Base-by-base conservation (phyloP, 1,140 invertebrate genomes). In the Globodera rostochiensis region DNA sequence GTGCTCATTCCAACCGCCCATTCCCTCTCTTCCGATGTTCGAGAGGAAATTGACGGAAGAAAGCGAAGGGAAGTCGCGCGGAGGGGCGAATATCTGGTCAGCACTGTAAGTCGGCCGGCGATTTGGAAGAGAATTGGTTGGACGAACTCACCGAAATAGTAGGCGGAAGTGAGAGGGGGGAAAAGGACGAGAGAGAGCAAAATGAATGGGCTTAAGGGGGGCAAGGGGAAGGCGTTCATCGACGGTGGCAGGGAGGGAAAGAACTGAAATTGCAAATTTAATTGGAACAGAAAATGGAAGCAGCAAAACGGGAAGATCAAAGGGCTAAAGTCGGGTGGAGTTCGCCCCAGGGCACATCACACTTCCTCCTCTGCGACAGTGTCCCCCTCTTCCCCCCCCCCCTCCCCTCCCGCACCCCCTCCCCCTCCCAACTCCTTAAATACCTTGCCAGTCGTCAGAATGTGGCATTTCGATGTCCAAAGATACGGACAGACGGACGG, bases 81-180 rank as follows among this genome's bases (percentile, higher is more conserved):
- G 69, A 71, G 69, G 36, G 77, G 66, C 50, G 77, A 78, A 46
- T 78, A 78, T 45, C 64, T 70, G 4, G 77, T 70, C 19, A 78
- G 49, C 19, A 78, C 77, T 64, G 46, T 69, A 69, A 36, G 25
- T 3, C 21, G 69, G 25, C 13, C 13, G 36, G 8, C 25, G 11
- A 71, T 15, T 71, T 25, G n/a, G 69, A 19, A 36, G 9, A 21
- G 69, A 71, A 71, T 36, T 25, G 25, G 19, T 19, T 19, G 15
- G 57, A 19, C 15, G 13, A 25, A 60, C 57, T 64, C 57, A 64
- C 57, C 57, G 19, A 64, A 64, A 64, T 64, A 64, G 19, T 19
- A 64, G 5, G 57, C 57, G 15, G 15, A 64, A 64, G 57, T 64
- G 15, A 64, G 57, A 64, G 57, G 15, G 57, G 19, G 57, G 57